phyloP scores from a whole-genome alignment of 2,797 vertebrate species.

The Rallus crepitans region DNA sequence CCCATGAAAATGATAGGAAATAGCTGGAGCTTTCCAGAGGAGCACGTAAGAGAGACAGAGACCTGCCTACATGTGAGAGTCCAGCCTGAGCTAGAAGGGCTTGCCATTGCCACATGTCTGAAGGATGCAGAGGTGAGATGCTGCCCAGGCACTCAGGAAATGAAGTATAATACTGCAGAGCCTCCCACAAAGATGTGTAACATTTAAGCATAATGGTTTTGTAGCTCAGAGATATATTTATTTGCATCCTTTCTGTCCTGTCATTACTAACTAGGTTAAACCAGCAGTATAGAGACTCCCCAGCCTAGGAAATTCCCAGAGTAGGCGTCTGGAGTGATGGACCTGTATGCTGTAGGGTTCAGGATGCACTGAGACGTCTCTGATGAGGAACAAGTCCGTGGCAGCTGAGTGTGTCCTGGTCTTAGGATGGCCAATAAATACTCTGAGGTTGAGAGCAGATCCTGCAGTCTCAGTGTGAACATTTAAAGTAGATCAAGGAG shows the following conservation, averaged over 20 bases:
- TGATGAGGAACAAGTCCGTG: background rate
- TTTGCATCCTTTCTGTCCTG: background rate
- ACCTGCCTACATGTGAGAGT: background rate
- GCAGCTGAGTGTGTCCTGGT: background rate
- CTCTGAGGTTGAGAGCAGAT: background rate
- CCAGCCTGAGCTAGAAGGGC: background rate
- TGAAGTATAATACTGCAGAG: background rate
- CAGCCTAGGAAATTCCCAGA: background rate
- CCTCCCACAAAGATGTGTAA: background rate
- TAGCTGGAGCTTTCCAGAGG: background rate
- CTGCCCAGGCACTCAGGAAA: background rate
- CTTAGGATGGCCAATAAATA: background rate
- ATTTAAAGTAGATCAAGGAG: background rate
- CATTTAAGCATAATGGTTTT: background rate
- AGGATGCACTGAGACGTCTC: background rate
- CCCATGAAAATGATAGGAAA: background rate
- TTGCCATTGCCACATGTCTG: background rate
- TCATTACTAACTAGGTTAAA: background rate
- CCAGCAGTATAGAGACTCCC: background rate
- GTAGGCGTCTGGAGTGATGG: accelerated
- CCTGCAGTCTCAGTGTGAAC: background rate
- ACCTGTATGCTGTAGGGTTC: background rate
- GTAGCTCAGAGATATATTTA: background rate
- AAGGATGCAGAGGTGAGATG: background rate
- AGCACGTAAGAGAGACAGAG: background rate